Evolutionary conservation across 2,797 vertebrate genomes (phyloP).

Genomic region (Macropus fuliginosus): DNA sequence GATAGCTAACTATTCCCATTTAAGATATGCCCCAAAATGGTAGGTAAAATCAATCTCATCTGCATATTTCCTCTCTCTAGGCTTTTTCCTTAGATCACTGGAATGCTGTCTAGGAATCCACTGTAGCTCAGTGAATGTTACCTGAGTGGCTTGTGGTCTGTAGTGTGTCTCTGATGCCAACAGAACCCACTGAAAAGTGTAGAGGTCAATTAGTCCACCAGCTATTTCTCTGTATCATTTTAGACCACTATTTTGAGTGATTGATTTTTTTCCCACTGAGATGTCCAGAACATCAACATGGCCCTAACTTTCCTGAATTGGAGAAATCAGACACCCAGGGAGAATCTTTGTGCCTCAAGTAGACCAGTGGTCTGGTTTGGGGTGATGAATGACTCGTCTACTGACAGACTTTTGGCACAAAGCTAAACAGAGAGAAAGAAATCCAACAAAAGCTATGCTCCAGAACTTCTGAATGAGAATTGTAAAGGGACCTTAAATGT

Average conservation of each 20-base stretch:
- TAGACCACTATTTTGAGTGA: not conserved
- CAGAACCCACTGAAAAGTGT: constrained; percentile 7
- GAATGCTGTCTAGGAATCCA: constrained; percentile 16
- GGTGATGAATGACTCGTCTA: not conserved
- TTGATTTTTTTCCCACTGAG: constrained; percentile 1
- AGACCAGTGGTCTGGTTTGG: not conserved
- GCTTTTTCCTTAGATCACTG: not conserved
- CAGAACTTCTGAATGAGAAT: constrained; percentile 38
- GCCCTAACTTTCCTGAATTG: constrained; percentile 5
- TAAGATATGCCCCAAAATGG: constrained; percentile 19
- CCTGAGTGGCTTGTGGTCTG: constrained; percentile 30
- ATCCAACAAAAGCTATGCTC: constrained; percentile 19
- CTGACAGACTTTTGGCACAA: not conserved
- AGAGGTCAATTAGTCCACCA: not conserved
- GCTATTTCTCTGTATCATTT: not conserved
- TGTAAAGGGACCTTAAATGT: constrained; percentile 12
- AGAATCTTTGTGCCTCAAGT: constrained; percentile 36
- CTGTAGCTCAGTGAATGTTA: not conserved
- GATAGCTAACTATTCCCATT: not conserved
- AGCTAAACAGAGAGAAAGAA: constrained; percentile 50
- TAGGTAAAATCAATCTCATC: not conserved
- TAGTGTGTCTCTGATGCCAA: constrained; percentile 16
- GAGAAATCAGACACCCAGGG: constrained; percentile 14
- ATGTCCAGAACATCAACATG: not conserved
- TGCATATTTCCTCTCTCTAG: constrained; percentile 10